phyloP scores from a whole-genome alignment of 2,797 vertebrate species.

The Liasis olivaceus region DNA sequence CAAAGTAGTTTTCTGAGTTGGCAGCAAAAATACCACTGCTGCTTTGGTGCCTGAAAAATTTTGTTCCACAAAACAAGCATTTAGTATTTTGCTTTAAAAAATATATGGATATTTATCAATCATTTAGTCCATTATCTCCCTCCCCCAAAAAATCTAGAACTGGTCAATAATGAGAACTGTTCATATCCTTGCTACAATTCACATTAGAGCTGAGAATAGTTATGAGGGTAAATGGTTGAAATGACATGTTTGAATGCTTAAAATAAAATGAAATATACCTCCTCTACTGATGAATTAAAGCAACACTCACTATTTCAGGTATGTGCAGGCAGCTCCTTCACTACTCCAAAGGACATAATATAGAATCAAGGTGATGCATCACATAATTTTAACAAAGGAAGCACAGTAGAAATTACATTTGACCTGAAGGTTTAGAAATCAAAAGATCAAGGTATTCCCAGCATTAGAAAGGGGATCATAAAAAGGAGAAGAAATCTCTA shows the following conservation, averaged over 20 bases:
- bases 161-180: neutral
- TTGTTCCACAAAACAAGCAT: neutral
- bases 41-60: slow-evolving; percentile 20
- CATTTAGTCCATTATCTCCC: slow-evolving; percentile 11
- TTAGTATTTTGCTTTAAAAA: neutral
- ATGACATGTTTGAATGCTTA: neutral
- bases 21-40: neutral
- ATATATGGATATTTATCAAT: slow-evolving; percentile 17
- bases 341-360: neutral
- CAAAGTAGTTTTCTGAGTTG: slow-evolving; percentile 21
- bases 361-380: neutral
- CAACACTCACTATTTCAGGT: neutral
- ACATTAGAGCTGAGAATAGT: neutral
- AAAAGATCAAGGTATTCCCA: neutral
- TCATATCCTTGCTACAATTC: neutral
- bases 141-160: neutral
- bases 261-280: neutral
- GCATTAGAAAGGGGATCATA: too few species aligned
- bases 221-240: neutral
- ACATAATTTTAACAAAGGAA: neutral
- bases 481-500: too few species aligned
- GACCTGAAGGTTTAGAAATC: neutral
- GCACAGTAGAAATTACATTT: neutral
- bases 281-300: neutral
- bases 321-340: neutral